Conservation (phyloP, 2,888 invertebrate species). For the Glomeris marginata region DNA sequence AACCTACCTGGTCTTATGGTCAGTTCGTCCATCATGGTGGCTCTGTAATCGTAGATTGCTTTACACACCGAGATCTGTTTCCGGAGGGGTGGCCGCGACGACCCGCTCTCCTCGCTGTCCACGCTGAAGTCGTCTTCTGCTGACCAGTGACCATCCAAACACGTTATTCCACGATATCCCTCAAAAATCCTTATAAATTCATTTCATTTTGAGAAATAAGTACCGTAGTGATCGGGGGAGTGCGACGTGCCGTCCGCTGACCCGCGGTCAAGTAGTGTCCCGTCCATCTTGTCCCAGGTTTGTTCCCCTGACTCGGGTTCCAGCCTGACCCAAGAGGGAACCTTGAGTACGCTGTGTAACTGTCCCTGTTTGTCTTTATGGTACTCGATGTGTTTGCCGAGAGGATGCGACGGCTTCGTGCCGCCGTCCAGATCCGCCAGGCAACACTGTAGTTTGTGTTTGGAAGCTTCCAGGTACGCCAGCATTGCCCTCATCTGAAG, state of each 20-base stretch:
- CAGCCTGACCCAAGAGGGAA: slow-evolving; percentile 55
- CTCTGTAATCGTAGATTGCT: slow-evolving; percentile 74
- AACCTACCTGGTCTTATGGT: slow-evolving; percentile 49
- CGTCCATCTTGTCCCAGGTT: slow-evolving; percentile 30
- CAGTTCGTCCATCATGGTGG: slow-evolving; percentile 74
- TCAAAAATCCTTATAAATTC: slow-evolving; percentile 7
- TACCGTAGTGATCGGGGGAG: slow-evolving; percentile 23
- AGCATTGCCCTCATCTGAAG: slow-evolving; percentile 82
- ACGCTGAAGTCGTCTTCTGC: slow-evolving; percentile 56
- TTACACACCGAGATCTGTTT: slow-evolving; percentile 38
- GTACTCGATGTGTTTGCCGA: slow-evolving; percentile 71
- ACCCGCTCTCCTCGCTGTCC: slow-evolving; percentile 44
- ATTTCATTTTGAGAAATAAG: neutral
- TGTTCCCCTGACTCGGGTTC: slow-evolving; percentile 32
- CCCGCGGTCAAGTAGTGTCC: slow-evolving; percentile 58
- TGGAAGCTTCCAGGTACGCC: slow-evolving; percentile 76
- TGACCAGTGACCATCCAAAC: slow-evolving; percentile 3
- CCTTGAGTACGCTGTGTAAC: slow-evolving; percentile 33
- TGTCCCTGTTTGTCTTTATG: slow-evolving; percentile 68
- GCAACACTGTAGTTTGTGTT: slow-evolving; percentile 71
- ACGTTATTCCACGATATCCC: neutral
- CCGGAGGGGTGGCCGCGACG: slow-evolving; percentile 5
- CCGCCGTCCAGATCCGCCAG: slow-evolving; percentile 66
- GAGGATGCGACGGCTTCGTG: slow-evolving; percentile 59
- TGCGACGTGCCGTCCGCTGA: slow-evolving; percentile 52